Percentiles rank a stretch among this genome's conserved stretches.
phyloP scores from a whole-genome alignment of 2,113 vertebrate genomes.

The Dicerorhinus sumatrensis region DNA sequence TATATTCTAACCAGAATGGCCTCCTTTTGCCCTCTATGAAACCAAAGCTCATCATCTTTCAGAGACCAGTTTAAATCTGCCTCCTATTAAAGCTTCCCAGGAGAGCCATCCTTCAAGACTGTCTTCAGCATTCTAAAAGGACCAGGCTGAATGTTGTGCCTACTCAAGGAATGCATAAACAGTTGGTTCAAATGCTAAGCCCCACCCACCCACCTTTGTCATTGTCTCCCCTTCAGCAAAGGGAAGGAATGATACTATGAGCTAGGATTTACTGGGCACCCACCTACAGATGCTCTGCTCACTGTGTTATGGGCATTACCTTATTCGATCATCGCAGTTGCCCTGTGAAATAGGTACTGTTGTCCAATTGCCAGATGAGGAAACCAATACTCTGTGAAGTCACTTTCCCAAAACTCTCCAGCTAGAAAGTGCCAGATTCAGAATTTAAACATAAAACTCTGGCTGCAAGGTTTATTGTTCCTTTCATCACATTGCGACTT shows the following conservation, averaged over 20 bases:
- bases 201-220: not conserved
- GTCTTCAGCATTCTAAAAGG: not conserved
- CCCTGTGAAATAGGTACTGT: not conserved
- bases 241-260: not conserved
- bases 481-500: conserved; percentile 7
- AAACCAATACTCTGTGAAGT: not conserved
- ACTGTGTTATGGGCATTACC: not conserved
- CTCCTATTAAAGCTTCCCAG: not conserved
- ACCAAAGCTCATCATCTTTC: not conserved
- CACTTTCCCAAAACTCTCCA: conserved; percentile 1
- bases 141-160: not conserved
- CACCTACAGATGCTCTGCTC: not conserved
- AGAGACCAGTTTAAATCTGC: not conserved
- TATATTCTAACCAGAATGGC: not conserved
- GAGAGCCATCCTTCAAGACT: not conserved
- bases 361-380: not conserved
- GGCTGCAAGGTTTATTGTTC: not conserved
- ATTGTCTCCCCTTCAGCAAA: not conserved
- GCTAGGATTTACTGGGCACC: not conserved
- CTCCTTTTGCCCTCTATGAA: not conserved
- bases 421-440: not conserved
- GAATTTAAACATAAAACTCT: conserved; percentile 43
- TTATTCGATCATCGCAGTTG: not conserved
- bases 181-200: not conserved
- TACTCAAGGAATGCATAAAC: not conserved